phyloP scores from a whole-genome alignment of 2,113 vertebrate genomes.

The Porphyrio hochstetteri region DNA sequence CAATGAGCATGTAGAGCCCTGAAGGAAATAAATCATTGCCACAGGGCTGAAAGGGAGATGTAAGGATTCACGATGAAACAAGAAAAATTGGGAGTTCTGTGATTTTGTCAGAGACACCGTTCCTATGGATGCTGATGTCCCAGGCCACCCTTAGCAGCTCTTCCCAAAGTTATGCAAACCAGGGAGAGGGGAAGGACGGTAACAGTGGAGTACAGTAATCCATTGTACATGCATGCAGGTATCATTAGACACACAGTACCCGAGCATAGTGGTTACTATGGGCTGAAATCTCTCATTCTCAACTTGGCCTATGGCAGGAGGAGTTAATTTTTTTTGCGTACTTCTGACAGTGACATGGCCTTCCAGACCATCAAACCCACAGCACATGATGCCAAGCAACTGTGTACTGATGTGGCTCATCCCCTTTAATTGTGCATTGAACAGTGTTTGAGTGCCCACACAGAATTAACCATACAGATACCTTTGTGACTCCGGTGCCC shows the following conservation, averaged over 20 bases:
- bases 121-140: neutral
- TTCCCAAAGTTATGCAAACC: neutral
- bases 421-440: rapidly evolving
- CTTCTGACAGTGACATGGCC: neutral
- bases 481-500: neutral
- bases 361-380: neutral
- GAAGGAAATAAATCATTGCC: neutral
- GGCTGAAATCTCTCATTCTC: neutral
- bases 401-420: neutral
- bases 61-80: neutral
- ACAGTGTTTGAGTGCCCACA: neutral
- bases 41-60: neutral
- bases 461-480: neutral
- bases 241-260: neutral
- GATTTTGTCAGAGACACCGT: neutral
- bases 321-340: neutral
- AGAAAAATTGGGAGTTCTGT: neutral
- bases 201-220: neutral
- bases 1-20: neutral
- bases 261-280: neutral
- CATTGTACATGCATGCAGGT: rapidly evolving
- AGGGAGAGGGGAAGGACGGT: neutral
- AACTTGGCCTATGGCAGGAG: neutral
- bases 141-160: rapidly evolving
- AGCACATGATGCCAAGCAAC: neutral